Conservation (phyloP, 2,113 vertebrate species). For the Gnathonemus longibarbis region DNA sequence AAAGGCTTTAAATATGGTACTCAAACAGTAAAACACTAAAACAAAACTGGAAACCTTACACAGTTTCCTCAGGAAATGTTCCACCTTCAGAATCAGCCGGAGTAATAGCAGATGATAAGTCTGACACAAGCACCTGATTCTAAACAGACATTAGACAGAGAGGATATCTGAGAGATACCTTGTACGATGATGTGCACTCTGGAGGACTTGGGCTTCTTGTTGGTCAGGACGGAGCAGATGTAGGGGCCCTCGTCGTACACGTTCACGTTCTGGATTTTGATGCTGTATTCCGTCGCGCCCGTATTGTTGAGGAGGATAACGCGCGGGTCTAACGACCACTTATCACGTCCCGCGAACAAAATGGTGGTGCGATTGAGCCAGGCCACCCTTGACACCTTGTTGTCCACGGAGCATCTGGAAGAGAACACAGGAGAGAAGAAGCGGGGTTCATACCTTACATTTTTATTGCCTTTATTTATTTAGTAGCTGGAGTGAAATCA, state of each 20-base stretch:
- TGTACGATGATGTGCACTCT: slow-evolving; percentile 92
- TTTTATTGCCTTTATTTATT: background rate
- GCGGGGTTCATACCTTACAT: background rate
- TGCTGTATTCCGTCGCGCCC: slow-evolving; percentile 92
- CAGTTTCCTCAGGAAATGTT: background rate
- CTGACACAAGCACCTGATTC: background rate
- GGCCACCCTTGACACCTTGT: slow-evolving; percentile 84
- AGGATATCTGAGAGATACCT: slow-evolving; percentile 56
- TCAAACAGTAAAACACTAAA: background rate
- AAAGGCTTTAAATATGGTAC: background rate
- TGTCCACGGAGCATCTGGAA: slow-evolving; percentile 86
- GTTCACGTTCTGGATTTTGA: slow-evolving; percentile 86
- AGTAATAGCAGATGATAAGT: background rate
- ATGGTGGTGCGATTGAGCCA: slow-evolving; percentile 98
- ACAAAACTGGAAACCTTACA: background rate
- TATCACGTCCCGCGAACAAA: slow-evolving; percentile 87
- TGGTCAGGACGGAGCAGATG: slow-evolving; percentile 89
- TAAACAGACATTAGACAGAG: background rate
- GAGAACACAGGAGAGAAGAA: background rate
- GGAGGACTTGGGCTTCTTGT: slow-evolving; percentile 90
- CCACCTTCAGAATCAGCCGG: background rate
- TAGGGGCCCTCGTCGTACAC: slow-evolving; percentile 90
- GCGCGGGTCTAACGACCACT: slow-evolving; percentile 92
- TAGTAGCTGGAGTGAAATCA: background rate
- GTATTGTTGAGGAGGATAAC: slow-evolving; percentile 88